phyloP scores from a whole-genome alignment of 2,888 invertebrate genomes.

The Archaeoteleia sp. region DNA sequence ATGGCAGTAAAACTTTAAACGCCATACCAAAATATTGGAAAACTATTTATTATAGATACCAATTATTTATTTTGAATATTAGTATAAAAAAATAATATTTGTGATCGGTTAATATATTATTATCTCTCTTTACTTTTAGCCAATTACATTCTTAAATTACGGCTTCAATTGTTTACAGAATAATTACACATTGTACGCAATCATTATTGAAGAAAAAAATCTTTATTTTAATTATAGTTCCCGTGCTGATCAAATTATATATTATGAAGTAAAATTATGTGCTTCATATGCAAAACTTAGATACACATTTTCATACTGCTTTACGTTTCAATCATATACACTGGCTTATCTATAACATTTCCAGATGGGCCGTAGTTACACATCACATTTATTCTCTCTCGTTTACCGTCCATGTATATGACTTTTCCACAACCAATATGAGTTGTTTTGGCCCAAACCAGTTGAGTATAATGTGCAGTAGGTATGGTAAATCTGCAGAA shows the following conservation, averaged over 20 bases:
- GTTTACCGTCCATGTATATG: conserved; percentile 60
- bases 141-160: no score
- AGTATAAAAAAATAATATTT: conserved; percentile 12
- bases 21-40: background rate
- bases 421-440: conserved; percentile 75
- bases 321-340: conserved; percentile 40
- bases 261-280: no score
- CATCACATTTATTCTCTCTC: conserved; percentile 65
- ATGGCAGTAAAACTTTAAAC: conserved; percentile 7
- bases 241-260: no score
- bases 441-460: conserved; percentile 75
- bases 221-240: no score
- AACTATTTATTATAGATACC: background rate
- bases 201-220: no score
- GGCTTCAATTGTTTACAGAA: no score
- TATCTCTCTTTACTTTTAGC: background rate
- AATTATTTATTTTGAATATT: conserved; percentile 11
- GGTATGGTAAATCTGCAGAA: conserved; percentile 13
- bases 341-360: conserved; percentile 20
- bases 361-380: conserved; percentile 71
- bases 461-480: conserved; percentile 73
- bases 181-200: no score
- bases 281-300: conserved; percentile 2
- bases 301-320: conserved; percentile 5
- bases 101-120: background rate